phyloP scores from a whole-genome alignment of 2,888 invertebrate genomes.

The Cacoxenus indagator region DNA sequence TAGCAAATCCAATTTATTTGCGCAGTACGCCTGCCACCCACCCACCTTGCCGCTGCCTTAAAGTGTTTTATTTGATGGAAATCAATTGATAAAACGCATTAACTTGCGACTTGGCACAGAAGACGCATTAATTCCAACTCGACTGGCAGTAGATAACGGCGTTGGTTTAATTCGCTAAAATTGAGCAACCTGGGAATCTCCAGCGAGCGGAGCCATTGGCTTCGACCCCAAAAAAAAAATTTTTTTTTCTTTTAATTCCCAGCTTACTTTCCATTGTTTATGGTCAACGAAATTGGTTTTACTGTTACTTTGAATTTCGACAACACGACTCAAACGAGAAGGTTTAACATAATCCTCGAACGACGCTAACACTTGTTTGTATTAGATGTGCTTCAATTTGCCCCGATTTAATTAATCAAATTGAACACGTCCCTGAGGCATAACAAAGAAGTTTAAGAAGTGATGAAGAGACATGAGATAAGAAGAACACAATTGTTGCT shows the following conservation, averaged over 20 bases:
- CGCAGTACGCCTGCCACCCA: slow-evolving; percentile 36
- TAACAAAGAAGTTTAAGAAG: neutral
- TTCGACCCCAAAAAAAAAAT: neutral
- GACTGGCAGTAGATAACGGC: slow-evolving; percentile 43
- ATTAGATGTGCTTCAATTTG: slow-evolving; percentile 45
- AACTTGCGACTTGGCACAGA: slow-evolving; percentile 42
- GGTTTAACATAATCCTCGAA: slow-evolving; percentile 17
- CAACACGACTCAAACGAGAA: neutral
- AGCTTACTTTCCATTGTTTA: neutral
- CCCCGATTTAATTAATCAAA: slow-evolving; percentile 55
- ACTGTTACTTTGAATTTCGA: neutral
- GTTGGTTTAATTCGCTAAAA: slow-evolving; percentile 42
- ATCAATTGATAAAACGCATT: slow-evolving; percentile 63
- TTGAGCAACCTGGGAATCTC: neutral
- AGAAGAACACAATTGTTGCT: neutral
- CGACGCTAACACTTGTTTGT: slow-evolving; percentile 41
- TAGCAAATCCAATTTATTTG: slow-evolving; percentile 56
- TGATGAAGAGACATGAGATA: neutral
- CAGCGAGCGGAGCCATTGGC: neutral
- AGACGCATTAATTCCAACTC: neutral
- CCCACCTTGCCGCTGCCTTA: slow-evolving; percentile 39
- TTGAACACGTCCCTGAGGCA: slow-evolving; percentile 32
- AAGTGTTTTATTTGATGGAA: slow-evolving; percentile 60
- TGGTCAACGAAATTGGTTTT: slow-evolving; percentile 31
- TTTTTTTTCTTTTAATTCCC: slow-evolving; percentile 1